phyloP scores from a whole-genome alignment of 2,113 vertebrate species.

The Enhydra lutris region DNA sequence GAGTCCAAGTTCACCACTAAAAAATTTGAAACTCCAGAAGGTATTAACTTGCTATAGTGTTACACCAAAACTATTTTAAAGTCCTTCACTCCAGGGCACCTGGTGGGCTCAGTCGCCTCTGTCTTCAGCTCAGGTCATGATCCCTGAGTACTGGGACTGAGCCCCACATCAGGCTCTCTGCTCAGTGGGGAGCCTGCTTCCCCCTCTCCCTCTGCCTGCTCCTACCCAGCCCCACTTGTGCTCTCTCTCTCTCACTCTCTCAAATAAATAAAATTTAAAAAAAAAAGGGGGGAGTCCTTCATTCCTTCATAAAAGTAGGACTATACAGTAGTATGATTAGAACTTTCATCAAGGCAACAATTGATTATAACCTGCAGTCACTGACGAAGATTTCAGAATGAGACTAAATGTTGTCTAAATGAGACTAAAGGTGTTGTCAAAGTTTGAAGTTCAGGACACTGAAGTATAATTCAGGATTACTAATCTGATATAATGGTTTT shows the following conservation, averaged over 20 bases:
- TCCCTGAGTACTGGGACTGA: background rate
- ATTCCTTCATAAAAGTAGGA: background rate
- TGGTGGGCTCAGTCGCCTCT: background rate
- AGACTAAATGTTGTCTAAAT: no score
- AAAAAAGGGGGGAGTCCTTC: background rate
- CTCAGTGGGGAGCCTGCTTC: background rate
- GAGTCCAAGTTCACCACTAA: background rate
- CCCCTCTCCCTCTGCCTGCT: background rate
- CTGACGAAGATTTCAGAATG: background rate
- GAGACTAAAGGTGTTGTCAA: background rate
- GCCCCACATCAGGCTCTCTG: background rate
- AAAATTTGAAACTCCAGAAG: background rate
- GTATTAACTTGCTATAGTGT: background rate
- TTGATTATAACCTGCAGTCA: background rate
- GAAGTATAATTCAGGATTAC: background rate
- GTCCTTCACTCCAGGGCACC: background rate
- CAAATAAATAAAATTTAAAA: background rate
- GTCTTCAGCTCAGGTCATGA: background rate
- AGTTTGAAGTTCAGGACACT: background rate
- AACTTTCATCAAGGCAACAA: background rate
- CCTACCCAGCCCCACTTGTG: background rate
- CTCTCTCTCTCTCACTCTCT: no score
- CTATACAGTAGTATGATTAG: background rate
- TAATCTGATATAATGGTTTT: background rate
- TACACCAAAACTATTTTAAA: background rate